A percentile compares a stretch with the other conserved stretches of the same genome.
phyloP scores from a whole-genome alignment of 2,888 invertebrate genomes.

The Zeuzera pyrina region DNA sequence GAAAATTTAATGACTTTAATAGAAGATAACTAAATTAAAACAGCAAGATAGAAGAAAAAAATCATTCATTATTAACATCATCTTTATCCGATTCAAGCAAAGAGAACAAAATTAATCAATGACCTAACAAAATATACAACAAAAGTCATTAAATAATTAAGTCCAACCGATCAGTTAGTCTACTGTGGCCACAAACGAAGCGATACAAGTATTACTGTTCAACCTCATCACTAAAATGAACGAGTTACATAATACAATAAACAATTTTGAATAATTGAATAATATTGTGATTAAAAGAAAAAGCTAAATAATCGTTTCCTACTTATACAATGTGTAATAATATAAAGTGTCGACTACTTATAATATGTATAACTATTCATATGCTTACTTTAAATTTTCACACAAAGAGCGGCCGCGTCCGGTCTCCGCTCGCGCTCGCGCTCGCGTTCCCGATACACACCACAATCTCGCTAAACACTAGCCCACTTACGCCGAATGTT shows the following conservation, averaged over 20 bases:
- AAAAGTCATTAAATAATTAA: conserved; percentile 73
- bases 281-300: conserved; percentile 68
- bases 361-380: conserved; percentile 67
- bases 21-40: conserved; percentile 74
- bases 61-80: conserved; percentile 64
- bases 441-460: conserved; percentile 39
- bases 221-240: conserved; percentile 61
- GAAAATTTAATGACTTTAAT: conserved; percentile 74
- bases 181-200: conserved; percentile 45
- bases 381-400: conserved; percentile 67
- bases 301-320: conserved; percentile 72
- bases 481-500: conserved; percentile 55
- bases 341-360: conserved; percentile 73
- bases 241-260: conserved; percentile 67
- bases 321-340: conserved; percentile 72
- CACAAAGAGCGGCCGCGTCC: conserved; percentile 45
- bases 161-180: conserved; percentile 62
- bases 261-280: conserved; percentile 73
- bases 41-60: conserved; percentile 68
- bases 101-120: conserved; percentile 71
- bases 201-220: conserved; percentile 44
- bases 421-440: conserved; percentile 14
- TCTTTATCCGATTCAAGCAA: conserved; percentile 61
- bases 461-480: conserved; percentile 54
- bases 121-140: conserved; percentile 75